These are phyloP conservation scores for Drosophila sucinea DNA, from an alignment of 1,140 invertebrate species.

Conservation along the genomic window DNA sequence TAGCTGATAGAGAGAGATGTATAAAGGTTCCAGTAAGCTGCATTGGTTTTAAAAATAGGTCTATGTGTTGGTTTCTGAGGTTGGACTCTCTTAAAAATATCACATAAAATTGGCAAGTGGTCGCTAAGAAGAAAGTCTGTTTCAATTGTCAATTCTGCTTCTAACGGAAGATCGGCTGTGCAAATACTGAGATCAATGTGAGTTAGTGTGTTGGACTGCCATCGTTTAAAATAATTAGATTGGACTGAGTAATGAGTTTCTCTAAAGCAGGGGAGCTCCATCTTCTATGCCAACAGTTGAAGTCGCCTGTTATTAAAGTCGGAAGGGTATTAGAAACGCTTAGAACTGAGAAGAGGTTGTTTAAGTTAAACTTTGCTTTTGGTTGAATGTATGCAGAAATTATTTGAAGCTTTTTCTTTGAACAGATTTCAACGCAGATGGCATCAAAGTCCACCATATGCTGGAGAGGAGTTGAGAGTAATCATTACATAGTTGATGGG, in stretches of 20 bases:
- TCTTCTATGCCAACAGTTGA: neutral
- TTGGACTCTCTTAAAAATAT: neutral
- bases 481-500: neutral
- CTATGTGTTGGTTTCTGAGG: neutral
- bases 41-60: neutral
- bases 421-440: constrained; percentile 5
- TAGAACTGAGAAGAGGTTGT: neutral
- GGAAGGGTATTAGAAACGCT: neutral
- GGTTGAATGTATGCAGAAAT: neutral
- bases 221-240: constrained; percentile 1
- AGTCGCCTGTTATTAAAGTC: constrained; percentile 3
- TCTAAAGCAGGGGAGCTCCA: neutral
- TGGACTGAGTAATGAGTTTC: neutral
- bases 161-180: neutral
- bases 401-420: neutral
- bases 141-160: neutral
- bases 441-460: constrained; percentile 13
- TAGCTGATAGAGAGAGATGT: neutral
- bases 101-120: too few relatives aligned
- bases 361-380: neutral
- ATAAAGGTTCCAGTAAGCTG: neutral
- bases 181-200: neutral
- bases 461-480: constrained; percentile 6
- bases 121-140: too few relatives aligned
- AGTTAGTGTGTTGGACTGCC: neutral